Conservation (phyloP, 1,140 invertebrate genomes). For the Vollenhovia emeryi region DNA sequence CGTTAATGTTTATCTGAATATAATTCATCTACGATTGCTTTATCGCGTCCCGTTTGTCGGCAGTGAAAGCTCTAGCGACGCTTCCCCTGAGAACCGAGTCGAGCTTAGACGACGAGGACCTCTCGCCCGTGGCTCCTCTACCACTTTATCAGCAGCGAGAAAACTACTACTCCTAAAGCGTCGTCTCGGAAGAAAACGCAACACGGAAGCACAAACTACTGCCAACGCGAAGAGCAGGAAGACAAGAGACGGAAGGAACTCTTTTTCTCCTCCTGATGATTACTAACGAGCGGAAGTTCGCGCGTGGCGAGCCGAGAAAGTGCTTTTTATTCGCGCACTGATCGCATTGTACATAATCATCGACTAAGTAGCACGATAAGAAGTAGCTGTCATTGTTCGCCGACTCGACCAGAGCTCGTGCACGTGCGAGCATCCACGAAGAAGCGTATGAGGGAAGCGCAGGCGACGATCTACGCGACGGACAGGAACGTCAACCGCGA, state of each 20-base stretch:
- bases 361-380: slow-evolving; percentile 57
- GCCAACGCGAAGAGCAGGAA: slow-evolving; percentile 55
- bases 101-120: slow-evolving; percentile 88
- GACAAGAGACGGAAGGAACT: neutral
- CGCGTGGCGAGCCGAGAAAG: slow-evolving; percentile 9
- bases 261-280: neutral
- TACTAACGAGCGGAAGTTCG: neutral
- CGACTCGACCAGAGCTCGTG: slow-evolving; percentile 18
- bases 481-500: neutral
- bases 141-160: slow-evolving; percentile 94
- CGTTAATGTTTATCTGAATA: neutral
- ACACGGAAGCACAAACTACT: slow-evolving; percentile 56
- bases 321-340: slow-evolving; percentile 45
- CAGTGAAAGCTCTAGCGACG: slow-evolving; percentile 91
- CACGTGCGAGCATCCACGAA: neutral
- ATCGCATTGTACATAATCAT: slow-evolving; percentile 63
- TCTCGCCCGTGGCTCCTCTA: slow-evolving; percentile 88
- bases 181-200: too few relatives aligned
- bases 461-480: neutral
- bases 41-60: too few relatives aligned
- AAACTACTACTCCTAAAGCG: slow-evolving; percentile 91
- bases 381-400: slow-evolving; percentile 39
- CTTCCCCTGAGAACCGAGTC: slow-evolving; percentile 86
- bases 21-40: neutral
- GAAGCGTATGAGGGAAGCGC: neutral